phyloP scores from a whole-genome alignment of 2,113 vertebrate genomes.

The Cisticola juncidis region DNA sequence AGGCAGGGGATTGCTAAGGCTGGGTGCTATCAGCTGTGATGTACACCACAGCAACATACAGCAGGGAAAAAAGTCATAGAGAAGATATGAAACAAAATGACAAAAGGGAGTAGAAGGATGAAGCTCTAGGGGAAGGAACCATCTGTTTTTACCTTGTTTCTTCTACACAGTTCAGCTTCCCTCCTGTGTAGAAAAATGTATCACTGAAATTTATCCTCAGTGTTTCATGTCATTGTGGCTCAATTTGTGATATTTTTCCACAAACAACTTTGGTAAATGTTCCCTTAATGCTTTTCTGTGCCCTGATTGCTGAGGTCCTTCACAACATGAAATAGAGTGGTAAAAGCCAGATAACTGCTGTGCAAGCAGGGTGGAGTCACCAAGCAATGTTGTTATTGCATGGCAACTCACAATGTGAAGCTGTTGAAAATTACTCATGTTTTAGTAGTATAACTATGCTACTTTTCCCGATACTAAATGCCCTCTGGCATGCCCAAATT shows the following conservation, averaged over 20 bases:
- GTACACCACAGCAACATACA: not conserved
- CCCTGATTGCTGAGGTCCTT: not conserved
- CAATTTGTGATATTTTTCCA: not conserved
- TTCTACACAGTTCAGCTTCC: not conserved
- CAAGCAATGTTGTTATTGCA: not conserved
- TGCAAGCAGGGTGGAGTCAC: not conserved
- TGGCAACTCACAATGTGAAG: not conserved
- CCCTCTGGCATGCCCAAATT: not conserved
- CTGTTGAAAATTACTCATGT: slow-evolving; percentile 2
- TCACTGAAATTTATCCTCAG: not conserved
- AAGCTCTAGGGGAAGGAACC: not conserved
- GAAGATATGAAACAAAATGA: not conserved
- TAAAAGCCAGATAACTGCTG: not conserved
- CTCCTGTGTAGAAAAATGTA: not conserved
- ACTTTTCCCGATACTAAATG: not conserved
- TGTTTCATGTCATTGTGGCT: not conserved
- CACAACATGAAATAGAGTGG: not conserved
- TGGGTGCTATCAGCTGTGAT: not conserved
- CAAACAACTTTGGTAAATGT: not conserved
- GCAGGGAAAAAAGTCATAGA: not conserved
- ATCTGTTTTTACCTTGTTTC: not conserved
- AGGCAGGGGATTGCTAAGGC: not conserved
- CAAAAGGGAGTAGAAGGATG: not conserved
- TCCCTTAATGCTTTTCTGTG: not conserved
- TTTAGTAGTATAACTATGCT: not conserved